phyloP scores from a whole-genome alignment of 1,140 invertebrate genomes.

The Cotesia glomerata region DNA sequence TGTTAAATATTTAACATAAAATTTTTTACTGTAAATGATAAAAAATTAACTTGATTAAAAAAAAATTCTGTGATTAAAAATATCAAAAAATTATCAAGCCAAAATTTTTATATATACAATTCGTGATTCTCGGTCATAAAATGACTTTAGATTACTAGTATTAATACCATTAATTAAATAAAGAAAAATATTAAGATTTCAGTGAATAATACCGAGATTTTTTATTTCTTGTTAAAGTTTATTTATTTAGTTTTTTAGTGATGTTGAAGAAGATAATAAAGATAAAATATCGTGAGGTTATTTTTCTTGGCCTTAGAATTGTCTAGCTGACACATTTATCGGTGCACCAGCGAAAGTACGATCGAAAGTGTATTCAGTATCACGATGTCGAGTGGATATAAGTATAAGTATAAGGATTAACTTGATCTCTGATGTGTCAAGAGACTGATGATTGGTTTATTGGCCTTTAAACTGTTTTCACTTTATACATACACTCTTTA shows the following conservation, averaged over 20 bases:
- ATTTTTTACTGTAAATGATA: too few relatives aligned
- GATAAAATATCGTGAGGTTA: background rate
- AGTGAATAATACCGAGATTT: too few relatives aligned
- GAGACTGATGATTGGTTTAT: conserved; percentile 44
- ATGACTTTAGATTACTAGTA: too few relatives aligned
- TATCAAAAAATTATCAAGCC: too few relatives aligned
- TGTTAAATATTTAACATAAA: too few relatives aligned
- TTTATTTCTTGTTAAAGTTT: background rate
- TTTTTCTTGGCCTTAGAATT: background rate
- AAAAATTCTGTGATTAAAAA: too few relatives aligned
- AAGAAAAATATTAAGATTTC: too few relatives aligned
- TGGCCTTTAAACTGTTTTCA: conserved; percentile 50
- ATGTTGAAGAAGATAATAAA: background rate
- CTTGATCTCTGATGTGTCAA: conserved; percentile 33
- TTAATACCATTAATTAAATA: too few relatives aligned
- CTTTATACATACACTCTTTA: conserved; percentile 34
- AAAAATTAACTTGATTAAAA: too few relatives aligned
- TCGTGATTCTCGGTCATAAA: too few relatives aligned
- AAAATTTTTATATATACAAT: too few relatives aligned
- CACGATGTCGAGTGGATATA: background rate
- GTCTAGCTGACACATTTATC: conserved; percentile 30
- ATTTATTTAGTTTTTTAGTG: conserved; percentile 25
- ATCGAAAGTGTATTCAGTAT: background rate
- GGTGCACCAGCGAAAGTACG: conserved; percentile 20
- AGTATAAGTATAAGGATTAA: conserved; percentile 13